These are phyloP conservation scores for Parapristionchus giblindavisi DNA, from an alignment of 2,888 invertebrate species.

Conservation along the genomic window DNA sequence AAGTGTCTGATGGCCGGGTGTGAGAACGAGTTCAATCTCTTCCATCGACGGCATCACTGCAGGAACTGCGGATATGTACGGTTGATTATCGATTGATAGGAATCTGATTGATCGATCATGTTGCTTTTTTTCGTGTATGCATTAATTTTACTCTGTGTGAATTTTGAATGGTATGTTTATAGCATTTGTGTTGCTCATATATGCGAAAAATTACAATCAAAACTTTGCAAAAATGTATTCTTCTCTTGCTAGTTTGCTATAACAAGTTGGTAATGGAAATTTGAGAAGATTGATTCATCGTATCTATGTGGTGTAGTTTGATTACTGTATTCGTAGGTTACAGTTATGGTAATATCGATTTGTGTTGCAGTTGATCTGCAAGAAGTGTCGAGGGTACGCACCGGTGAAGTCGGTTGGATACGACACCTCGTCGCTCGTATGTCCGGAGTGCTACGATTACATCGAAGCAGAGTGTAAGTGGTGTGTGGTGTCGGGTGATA, in stretches of 20 bases:
- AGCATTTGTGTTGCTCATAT: too few relatives aligned
- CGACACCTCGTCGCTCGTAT: slow-evolving; percentile 51
- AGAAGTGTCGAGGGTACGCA: slow-evolving; percentile 60
- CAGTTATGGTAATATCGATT: background rate
- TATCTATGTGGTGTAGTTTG: background rate
- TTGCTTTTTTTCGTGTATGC: background rate
- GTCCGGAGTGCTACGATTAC: slow-evolving; percentile 61
- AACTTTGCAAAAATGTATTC: too few relatives aligned
- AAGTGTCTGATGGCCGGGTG: slow-evolving; percentile 81
- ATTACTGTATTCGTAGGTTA: background rate
- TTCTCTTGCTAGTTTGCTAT: too few relatives aligned
- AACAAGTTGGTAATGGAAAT: too few relatives aligned
- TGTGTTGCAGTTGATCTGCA: slow-evolving; percentile 61
- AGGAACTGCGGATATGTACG: slow-evolving; percentile 81
- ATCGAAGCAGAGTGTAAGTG: slow-evolving; percentile 55
- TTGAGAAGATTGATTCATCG: background rate
- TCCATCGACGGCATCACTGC: slow-evolving; percentile 84
- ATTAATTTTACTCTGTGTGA: background rate
- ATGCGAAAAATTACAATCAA: too few relatives aligned
- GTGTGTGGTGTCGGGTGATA: too few relatives aligned
- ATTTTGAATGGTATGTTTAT: too few relatives aligned
- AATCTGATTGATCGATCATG: background rate
- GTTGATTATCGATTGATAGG: slow-evolving; percentile 5
- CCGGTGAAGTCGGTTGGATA: slow-evolving; percentile 56
- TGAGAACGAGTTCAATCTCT: slow-evolving; percentile 81